Percentiles rank a stretch among this genome's conserved stretches.
phyloP scores from a whole-genome alignment of 1,140 invertebrate species.

The Bursaphelenchus mucronatus region DNA sequence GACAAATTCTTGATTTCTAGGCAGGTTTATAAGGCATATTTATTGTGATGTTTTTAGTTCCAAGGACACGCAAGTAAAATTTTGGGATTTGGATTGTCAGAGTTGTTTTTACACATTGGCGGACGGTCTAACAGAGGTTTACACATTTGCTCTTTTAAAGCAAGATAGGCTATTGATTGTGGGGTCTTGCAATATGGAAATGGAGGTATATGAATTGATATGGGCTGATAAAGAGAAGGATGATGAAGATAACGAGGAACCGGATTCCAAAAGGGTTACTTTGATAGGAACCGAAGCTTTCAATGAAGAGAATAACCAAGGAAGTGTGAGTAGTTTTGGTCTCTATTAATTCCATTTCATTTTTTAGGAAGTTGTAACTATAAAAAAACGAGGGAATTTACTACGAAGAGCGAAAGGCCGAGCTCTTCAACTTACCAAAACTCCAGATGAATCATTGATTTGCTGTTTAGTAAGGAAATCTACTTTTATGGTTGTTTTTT shows the following conservation, averaged over 20 bases:
- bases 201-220: constrained; percentile 74
- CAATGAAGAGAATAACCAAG: constrained; percentile 58
- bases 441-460: constrained; percentile 68
- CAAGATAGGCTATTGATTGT: constrained; percentile 71
- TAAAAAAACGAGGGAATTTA: constrained; percentile 72
- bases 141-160: constrained; percentile 71
- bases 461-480: constrained; percentile 69
- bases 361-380: constrained; percentile 69
- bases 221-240: constrained; percentile 64
- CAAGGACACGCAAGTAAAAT: constrained; percentile 90
- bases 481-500: constrained; percentile 27
- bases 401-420: constrained; percentile 73
- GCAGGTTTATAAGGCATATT: constrained; percentile 51
- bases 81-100: constrained; percentile 91
- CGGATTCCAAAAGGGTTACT: constrained; percentile 38
- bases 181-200: constrained; percentile 76
- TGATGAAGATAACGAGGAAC: constrained; percentile 58
- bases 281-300: constrained; percentile 44
- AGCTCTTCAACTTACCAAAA: constrained; percentile 62
- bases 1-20: constrained; percentile 73
- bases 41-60: constrained; percentile 67
- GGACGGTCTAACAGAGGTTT: constrained; percentile 69
- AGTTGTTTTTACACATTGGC: constrained; percentile 89
- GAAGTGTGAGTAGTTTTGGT: constrained; percentile 44
- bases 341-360: constrained; percentile 14